Percentiles rank a stretch among this genome's conserved stretches.
Conservation (phyloP, 2,888 invertebrate species). For the Octodonta nipae region DNA sequence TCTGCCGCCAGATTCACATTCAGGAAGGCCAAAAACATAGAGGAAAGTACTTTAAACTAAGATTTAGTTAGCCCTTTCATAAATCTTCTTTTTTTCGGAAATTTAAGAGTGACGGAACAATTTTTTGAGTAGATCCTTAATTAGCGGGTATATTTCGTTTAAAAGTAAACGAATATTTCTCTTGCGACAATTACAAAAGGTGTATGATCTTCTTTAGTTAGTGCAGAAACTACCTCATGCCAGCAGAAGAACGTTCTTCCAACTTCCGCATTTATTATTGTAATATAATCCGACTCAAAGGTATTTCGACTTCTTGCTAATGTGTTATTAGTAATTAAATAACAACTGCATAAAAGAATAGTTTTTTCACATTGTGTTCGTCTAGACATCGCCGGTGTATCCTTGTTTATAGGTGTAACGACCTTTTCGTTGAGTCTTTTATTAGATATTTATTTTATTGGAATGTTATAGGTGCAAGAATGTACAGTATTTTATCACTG, state of each 20-base stretch:
- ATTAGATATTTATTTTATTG: no score
- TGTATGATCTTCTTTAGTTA: constrained; percentile 9
- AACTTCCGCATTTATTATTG: constrained; percentile 16
- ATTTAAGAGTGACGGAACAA: no score
- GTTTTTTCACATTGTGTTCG: constrained; percentile 21
- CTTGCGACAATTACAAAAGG: constrained; percentile 3
- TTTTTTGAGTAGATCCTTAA: not conserved
- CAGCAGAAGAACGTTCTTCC: no score
- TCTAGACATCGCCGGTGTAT: constrained; percentile 24
- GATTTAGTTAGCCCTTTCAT: no score
- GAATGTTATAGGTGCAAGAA: constrained; percentile 9
- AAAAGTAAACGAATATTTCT: no score
- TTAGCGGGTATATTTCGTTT: no score
- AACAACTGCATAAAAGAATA: constrained; percentile 22
- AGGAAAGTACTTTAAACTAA: no score
- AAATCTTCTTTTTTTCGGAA: no score
- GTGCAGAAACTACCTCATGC: not conserved
- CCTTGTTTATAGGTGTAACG: constrained; percentile 25
- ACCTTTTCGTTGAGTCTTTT: constrained; percentile 16
- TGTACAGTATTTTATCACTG: no score
- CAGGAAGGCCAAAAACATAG: no score
- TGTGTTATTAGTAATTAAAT: constrained; percentile 21
- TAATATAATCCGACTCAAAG: constrained; percentile 6
- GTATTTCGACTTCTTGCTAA: constrained; percentile 16
- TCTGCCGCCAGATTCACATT: no score